Base-by-base conservation (phyloP, 2,888 invertebrate species). In the Morpho deidamia region DNA sequence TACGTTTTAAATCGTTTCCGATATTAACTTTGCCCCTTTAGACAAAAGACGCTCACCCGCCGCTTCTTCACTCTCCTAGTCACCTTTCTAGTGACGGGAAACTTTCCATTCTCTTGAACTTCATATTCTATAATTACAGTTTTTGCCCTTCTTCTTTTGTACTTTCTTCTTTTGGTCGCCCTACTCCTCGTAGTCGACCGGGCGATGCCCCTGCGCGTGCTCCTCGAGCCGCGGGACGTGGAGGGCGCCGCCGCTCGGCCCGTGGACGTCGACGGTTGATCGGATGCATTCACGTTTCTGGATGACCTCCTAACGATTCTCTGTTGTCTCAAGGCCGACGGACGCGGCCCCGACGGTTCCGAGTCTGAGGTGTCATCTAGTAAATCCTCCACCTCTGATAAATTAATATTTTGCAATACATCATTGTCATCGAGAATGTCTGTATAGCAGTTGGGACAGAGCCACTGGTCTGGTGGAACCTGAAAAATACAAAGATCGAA, bases 381-480 rank as follows among this genome's bases (percentile, higher is more conserved):
- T 42, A 91, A 63, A 52, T 90, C 87, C 8, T 88, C 81, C 52
- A 91, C 76, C 42, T 81, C 80, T 8, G 77, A 75, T 4, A 75
- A 55, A 23, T 74, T 66, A 33, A 76, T 71, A 9, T 68, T 69
- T 54, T 84, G 77, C 14, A 71, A 67, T 42, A 87, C 66, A 23
- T 57, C 60, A 51, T 68, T 68, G 7, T 55, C 54, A 9, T 37
- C 41, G 10, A 38, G 32, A 1, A 46, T 33, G 8, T 48, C 42
- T 32, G 34, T 14, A 14, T 38, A 32, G 70, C 95, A 95, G 48
- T 92, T 91, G 33, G 95, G 94, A 80, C 99, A 99, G 71, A 93
- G 95, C 98, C 98, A 99, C 62, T 95, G 94, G 10, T 95, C 96
- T 52, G 92, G 90, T 0, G 98, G 98, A 43, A 95, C 70, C 90